These are phyloP conservation scores for Nothobranchius furzeri DNA, from an alignment of 2,113 vertebrate species.

Conservation along the genomic window DNA sequence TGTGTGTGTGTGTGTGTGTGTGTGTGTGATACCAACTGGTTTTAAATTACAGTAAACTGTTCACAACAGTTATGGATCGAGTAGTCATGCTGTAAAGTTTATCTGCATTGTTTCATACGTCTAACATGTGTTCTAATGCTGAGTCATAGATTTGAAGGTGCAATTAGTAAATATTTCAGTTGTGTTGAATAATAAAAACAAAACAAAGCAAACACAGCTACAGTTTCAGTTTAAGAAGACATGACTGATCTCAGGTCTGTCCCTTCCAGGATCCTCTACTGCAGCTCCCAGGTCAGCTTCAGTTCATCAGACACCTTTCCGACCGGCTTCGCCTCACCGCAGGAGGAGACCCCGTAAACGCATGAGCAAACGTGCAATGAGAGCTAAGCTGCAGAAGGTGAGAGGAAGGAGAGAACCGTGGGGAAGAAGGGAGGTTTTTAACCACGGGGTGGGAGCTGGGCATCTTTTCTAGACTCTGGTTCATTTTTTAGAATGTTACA, in stretches of 20 bases:
- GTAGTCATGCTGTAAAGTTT: background rate
- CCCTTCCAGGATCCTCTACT: conserved; percentile 30
- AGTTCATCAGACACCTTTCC: conserved; percentile 43
- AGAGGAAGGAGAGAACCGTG: background rate
- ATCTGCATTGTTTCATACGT: background rate
- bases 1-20: too few relatives aligned
- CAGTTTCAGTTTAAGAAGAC: background rate
- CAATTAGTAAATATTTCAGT: too few relatives aligned
- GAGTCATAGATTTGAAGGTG: background rate
- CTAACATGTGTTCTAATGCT: background rate
- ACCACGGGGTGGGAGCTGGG: background rate
- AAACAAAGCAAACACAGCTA: background rate
- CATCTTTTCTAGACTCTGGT: background rate
- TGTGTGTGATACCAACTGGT: too few relatives aligned
- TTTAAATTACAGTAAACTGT: too few relatives aligned
- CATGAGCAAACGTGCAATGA: conserved; percentile 78
- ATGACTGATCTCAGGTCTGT: conserved; percentile 1
- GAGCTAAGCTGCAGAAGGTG: conserved; percentile 76
- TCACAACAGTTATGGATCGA: background rate
- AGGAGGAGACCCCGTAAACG: conserved; percentile 73
- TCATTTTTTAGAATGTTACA: background rate
- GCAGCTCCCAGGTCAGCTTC: conserved; percentile 15
- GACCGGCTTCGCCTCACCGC: conserved; percentile 57
- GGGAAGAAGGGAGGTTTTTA: background rate
- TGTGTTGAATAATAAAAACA: background rate